Conservation (phyloP, 2,888 invertebrate species). For the Cheilosia soror region DNA sequence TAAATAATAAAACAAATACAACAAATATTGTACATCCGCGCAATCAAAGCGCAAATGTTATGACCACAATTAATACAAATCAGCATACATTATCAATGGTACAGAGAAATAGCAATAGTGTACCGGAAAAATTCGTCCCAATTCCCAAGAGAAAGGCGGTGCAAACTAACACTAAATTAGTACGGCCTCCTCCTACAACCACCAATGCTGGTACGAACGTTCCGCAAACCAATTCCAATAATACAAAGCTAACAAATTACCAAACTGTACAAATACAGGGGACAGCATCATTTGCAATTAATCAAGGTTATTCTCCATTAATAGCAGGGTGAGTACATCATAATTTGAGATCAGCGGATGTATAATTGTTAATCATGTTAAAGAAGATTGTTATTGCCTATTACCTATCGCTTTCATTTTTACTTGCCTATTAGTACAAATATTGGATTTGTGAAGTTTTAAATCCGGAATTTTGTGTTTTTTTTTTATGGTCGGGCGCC, state of each 20-base stretch:
- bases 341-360: background rate
- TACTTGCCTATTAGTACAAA: too few relatives aligned
- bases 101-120: slow-evolving; percentile 56
- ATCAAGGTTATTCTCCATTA: slow-evolving; percentile 76
- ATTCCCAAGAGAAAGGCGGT: slow-evolving; percentile 90
- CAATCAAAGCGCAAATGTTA: slow-evolving; percentile 25
- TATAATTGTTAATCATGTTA: too few relatives aligned
- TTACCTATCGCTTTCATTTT: too few relatives aligned
- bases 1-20: slow-evolving; percentile 33
- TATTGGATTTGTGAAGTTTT: too few relatives aligned
- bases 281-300: slow-evolving; percentile 76
- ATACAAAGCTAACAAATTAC: slow-evolving; percentile 75
- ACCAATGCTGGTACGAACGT: slow-evolving; percentile 80
- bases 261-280: slow-evolving; percentile 77
- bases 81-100: slow-evolving; percentile 59
- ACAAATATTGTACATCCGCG: slow-evolving; percentile 29
- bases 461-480: too few relatives aligned
- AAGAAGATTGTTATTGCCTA: background rate
- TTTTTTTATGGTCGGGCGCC: too few relatives aligned
- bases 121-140: slow-evolving; percentile 88
- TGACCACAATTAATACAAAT: slow-evolving; percentile 26
- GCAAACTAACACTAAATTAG: slow-evolving; percentile 86
- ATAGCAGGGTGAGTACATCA: slow-evolving; percentile 75
- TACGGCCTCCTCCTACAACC: slow-evolving; percentile 87
- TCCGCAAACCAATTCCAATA: slow-evolving; percentile 65